A percentile compares a stretch with the other conserved stretches of the same genome.
These are phyloP conservation scores for Cordilura impudica DNA, from an alignment of 2,888 invertebrate genomes.

Conservation along the genomic window DNA sequence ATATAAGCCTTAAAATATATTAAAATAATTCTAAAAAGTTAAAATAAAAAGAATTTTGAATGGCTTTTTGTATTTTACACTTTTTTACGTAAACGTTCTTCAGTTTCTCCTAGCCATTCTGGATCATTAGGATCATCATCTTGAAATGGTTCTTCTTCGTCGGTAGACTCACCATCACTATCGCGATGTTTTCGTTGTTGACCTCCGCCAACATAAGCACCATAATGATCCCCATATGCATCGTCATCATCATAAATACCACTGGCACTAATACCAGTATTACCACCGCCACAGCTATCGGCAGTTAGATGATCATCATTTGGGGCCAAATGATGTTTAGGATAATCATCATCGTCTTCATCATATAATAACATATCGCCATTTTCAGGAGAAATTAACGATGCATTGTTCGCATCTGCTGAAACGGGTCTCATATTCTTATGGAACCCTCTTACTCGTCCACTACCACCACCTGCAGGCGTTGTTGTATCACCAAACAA, in stretches of 20 bases:
- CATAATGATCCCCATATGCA: conserved; percentile 65
- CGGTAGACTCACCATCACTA: conserved; percentile 69
- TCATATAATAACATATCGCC: conserved; percentile 59
- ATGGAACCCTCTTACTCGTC: conserved; percentile 39
- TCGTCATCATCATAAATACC: conserved; percentile 49
- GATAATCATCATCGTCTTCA: conserved; percentile 67
- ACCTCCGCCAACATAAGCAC: conserved; percentile 68
- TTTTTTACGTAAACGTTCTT: conserved; percentile 62
- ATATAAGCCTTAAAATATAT: conserved; percentile 42
- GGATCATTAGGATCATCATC: conserved; percentile 92
- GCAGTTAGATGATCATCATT: conserved; percentile 66
- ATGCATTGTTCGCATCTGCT: conserved; percentile 59
- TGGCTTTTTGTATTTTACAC: conserved; percentile 42
- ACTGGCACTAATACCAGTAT: conserved; percentile 7
- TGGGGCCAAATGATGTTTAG: conserved; percentile 71
- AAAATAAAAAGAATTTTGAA: neutral
- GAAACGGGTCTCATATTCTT: conserved; percentile 40
- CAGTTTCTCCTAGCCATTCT: conserved; percentile 82
- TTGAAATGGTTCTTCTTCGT: conserved; percentile 81
- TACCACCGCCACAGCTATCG: conserved; percentile 60
- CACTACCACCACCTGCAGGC: conserved; percentile 5
- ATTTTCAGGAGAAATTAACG: conserved; percentile 42
- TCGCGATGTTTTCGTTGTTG: conserved; percentile 62
- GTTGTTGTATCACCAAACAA: conserved; percentile 39
- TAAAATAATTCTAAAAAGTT: conserved; percentile 2